A percentile compares a stretch with the other conserved stretches of the same genome.
Conservation (phyloP, 2,797 vertebrate genomes). For the Kryptolebias ocellatus region DNA sequence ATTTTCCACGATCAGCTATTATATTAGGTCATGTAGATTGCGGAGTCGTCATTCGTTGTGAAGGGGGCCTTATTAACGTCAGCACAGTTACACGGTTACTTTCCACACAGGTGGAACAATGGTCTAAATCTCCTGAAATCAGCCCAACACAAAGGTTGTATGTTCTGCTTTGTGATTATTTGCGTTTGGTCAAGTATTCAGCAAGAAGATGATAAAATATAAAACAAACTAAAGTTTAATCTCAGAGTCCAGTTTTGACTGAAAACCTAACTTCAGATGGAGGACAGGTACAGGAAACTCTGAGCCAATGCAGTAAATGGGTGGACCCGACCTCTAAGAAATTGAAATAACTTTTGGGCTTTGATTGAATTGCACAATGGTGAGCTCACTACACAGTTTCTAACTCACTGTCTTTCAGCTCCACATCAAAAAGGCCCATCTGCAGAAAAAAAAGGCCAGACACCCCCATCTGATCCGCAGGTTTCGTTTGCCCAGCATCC, state of each 20-base stretch:
- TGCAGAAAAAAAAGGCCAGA: slow-evolving; percentile 53
- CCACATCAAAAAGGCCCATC: slow-evolving; percentile 78
- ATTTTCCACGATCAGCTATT: no score
- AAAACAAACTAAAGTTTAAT: slow-evolving; percentile 16
- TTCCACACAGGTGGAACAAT: no score
- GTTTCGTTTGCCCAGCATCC: slow-evolving; percentile 59
- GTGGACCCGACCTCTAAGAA: slow-evolving; percentile 66
- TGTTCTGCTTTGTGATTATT: background rate
- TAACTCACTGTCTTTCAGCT: slow-evolving; percentile 66
- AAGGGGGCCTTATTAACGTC: no score
- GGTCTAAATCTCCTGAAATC: no score
- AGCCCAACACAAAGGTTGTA: no score
- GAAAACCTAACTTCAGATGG: slow-evolving; percentile 14
- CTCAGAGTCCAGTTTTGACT: slow-evolving; percentile 15
- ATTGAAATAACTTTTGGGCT: slow-evolving; percentile 77
- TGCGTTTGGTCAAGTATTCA: background rate
- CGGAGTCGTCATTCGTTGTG: no score
- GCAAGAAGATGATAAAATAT: background rate
- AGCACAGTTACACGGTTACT: no score
- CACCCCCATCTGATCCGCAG: slow-evolving; percentile 63
- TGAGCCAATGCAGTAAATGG: slow-evolving; percentile 30
- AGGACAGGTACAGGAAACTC: slow-evolving; percentile 42
- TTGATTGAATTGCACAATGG: slow-evolving; percentile 75
- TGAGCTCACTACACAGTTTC: slow-evolving; percentile 60
- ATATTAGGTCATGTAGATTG: no score